Evolutionary conservation across 2,888 invertebrate species (phyloP).

Genomic region (Eilema sororculum): DNA sequence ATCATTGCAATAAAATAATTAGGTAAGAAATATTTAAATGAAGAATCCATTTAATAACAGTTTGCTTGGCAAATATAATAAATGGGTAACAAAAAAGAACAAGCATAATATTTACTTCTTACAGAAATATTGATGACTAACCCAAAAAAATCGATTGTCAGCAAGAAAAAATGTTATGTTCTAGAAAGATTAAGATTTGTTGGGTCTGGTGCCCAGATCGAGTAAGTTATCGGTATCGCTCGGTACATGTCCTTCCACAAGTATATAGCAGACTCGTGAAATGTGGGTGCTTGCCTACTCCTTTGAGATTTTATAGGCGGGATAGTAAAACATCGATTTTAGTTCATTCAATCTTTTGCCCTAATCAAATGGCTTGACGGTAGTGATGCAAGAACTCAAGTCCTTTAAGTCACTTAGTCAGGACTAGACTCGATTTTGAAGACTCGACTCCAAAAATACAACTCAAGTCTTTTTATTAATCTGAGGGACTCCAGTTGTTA

Average conservation of each 20-base stretch:
- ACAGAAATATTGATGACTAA: background rate
- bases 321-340: too few species aligned
- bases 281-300: too few species aligned
- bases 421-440: too few species aligned
- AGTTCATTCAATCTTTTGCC: too few species aligned
- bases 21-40: background rate
- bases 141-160: background rate
- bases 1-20: conserved; percentile 15
- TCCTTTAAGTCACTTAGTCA: too few species aligned
- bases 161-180: background rate
- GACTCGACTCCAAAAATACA: too few species aligned
- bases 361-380: too few species aligned
- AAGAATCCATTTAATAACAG: background rate
- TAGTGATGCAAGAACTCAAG: too few species aligned
- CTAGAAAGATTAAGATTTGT: background rate
- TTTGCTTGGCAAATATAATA: conserved; percentile 4
- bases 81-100: background rate
- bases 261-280: too few species aligned
- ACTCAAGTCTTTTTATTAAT: too few species aligned
- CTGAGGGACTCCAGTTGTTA: too few species aligned
- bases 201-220: background rate
- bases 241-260: background rate
- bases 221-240: background rate
- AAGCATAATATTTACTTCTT: background rate
- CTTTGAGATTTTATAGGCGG: too few species aligned